These are phyloP conservation scores for Nyctibius grandis DNA, from an alignment of 2,797 vertebrate genomes.

Conservation along the genomic window DNA sequence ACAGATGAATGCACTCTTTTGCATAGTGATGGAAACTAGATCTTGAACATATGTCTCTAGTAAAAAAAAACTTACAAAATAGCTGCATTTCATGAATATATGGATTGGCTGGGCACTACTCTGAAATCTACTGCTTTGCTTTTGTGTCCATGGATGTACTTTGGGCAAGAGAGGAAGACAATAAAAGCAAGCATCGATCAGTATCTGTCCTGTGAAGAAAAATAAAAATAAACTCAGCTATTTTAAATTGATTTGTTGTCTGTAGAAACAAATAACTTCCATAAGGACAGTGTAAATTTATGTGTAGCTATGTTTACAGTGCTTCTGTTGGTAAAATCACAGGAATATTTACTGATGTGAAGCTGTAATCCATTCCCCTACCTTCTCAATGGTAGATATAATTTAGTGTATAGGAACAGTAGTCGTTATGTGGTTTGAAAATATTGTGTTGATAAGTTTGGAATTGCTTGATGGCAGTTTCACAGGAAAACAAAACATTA, in stretches of 20 bases:
- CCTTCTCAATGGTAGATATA: neutral
- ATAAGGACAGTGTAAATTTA: neutral
- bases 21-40: neutral
- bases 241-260: neutral
- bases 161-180: neutral
- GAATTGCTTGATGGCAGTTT: neutral
- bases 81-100: neutral
- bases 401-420: neutral
- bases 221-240: neutral
- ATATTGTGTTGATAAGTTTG: neutral
- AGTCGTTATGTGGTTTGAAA: neutral
- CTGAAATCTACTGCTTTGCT: neutral
- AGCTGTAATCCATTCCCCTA: neutral
- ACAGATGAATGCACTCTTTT: neutral
- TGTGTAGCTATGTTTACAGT: neutral
- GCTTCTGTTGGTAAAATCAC: neutral
- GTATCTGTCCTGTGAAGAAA: neutral
- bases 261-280: neutral
- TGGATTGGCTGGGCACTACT: neutral
- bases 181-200: neutral
- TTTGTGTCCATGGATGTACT: neutral
- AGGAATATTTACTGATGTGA: neutral
- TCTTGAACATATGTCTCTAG: neutral
- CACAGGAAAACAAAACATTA: neutral
- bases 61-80: rapidly evolving